Percentiles rank a stretch among this genome's conserved stretches.
These are phyloP conservation scores for Philereme transversata DNA, from an alignment of 2,888 invertebrate genomes.

Conservation along the genomic window DNA sequence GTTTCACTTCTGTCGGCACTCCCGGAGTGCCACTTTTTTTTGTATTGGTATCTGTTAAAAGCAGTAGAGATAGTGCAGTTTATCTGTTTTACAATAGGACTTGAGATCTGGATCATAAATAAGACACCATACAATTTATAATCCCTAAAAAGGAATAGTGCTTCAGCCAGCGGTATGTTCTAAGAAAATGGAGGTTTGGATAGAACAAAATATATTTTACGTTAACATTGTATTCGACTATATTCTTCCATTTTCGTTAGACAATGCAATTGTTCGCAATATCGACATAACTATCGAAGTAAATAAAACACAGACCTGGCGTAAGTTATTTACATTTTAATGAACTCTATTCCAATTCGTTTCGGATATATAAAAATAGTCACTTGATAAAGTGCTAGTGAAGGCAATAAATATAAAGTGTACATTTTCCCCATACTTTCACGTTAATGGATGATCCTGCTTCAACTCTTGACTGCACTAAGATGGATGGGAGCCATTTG, in stretches of 20 bases:
- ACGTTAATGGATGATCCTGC: constrained; percentile 53
- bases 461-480: constrained; percentile 52
- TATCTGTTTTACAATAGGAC: constrained; percentile 6
- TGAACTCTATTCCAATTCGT: constrained; percentile 1
- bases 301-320: background rate
- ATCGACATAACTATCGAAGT: background rate
- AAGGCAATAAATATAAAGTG: constrained; percentile 43
- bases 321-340: constrained; percentile 7
- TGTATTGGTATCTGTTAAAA: constrained; percentile 14
- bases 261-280: constrained; percentile 19
- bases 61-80: background rate
- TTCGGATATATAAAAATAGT: constrained; percentile 20
- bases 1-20: too few relatives aligned
- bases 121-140: background rate
- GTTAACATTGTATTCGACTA: constrained; percentile 16
- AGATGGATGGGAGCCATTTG: constrained; percentile 59
- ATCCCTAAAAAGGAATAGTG: constrained; percentile 3
- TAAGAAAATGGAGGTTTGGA: background rate
- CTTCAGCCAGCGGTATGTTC: constrained; percentile 2
- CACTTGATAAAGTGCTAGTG: constrained; percentile 16
- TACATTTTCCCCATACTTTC: constrained; percentile 49
- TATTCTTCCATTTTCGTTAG: constrained; percentile 15
- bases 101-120: background rate
- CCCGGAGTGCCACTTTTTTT: background rate
- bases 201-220: constrained; percentile 3